phyloP scores from a whole-genome alignment of 2,888 invertebrate species.

The Dorcus parallelipipedus region DNA sequence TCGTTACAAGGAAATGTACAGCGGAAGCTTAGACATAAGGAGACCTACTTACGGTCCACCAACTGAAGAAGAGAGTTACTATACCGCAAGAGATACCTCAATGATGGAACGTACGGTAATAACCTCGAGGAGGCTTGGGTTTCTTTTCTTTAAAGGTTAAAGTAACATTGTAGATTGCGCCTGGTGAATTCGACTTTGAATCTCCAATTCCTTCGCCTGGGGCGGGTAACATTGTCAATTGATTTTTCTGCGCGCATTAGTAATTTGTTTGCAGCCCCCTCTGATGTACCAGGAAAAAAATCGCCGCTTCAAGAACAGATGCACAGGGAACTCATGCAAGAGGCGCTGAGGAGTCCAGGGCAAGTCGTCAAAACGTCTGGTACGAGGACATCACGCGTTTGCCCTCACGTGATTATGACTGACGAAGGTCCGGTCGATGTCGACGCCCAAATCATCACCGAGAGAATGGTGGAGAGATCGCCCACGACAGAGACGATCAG shows the following conservation, averaged over 20 bases:
- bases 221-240: too few species aligned
- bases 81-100: too few species aligned
- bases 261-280: too few species aligned
- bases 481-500: conserved; percentile 28
- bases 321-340: conserved; percentile 6
- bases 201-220: too few species aligned
- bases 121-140: too few species aligned
- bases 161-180: too few species aligned
- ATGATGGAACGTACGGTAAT: too few species aligned
- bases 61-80: too few species aligned
- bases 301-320: conserved; percentile 3
- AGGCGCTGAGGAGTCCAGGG: conserved; percentile 7
- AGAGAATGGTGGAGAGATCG: conserved; percentile 35
- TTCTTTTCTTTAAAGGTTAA: too few species aligned
- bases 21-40: not conserved
- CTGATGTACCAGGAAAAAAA: not conserved
- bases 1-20: not conserved
- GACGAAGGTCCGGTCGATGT: conserved; percentile 32
- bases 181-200: too few species aligned
- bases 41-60: too few species aligned
- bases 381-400: conserved; percentile 3
- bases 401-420: conserved; percentile 26
- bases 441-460: conserved; percentile 33
- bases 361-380: conserved; percentile 4
- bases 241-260: too few species aligned